phyloP scores from a whole-genome alignment of 2,113 vertebrate species.

The Corythornis vintsioides region DNA sequence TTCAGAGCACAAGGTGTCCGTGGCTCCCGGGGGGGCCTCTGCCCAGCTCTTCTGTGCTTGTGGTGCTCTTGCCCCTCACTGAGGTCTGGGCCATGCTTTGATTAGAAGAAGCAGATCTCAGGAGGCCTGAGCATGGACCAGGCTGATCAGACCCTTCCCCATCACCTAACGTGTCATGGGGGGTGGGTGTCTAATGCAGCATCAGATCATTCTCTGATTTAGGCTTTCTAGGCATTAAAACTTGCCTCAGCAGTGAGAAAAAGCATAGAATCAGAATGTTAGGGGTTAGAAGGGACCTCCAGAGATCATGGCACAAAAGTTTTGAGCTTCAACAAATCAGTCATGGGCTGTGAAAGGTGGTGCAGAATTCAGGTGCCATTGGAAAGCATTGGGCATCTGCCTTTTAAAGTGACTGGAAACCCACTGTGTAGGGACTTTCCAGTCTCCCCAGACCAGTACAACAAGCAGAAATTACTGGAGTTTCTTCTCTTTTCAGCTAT shows the following conservation, averaged over 20 bases:
- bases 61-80: neutral
- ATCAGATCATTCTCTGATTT: neutral
- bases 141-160: neutral
- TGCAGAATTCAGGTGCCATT: neutral
- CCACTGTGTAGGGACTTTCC: neutral
- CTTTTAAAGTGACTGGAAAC: neutral
- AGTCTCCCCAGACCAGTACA: neutral
- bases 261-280: no score
- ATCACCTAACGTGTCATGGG: fast-evolving
- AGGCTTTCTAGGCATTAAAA: neutral
- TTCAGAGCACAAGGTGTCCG: neutral
- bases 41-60: neutral
- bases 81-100: fast-evolving
- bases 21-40: neutral
- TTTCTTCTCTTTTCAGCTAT: neutral
- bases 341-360: neutral
- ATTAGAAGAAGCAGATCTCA: neutral
- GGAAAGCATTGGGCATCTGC: neutral
- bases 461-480: neutral
- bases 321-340: neutral
- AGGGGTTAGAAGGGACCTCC: no score
- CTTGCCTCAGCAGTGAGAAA: neutral
- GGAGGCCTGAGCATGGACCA: no score
- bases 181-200: neutral
- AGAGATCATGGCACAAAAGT: neutral